These are phyloP conservation scores for Lichenostomus cassidix DNA, from an alignment of 2,113 vertebrate genomes.

Conservation along the genomic window DNA sequence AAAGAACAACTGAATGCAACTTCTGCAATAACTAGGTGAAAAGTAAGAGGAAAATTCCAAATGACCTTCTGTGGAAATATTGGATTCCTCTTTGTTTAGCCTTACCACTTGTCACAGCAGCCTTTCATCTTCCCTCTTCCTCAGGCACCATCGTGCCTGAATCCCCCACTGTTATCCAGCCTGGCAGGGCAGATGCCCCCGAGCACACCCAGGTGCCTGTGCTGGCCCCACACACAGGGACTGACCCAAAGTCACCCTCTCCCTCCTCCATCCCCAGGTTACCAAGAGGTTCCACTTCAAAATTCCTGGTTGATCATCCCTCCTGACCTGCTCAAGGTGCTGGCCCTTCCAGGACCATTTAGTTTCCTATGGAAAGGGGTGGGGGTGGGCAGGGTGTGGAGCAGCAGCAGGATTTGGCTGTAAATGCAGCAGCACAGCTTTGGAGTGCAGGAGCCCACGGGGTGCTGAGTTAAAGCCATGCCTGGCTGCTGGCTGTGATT, in stretches of 20 bases:
- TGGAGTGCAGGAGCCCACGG: neutral
- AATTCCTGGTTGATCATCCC: accelerated
- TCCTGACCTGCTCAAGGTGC: neutral
- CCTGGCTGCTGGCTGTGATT: neutral
- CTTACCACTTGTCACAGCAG: neutral
- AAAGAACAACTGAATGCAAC: neutral
- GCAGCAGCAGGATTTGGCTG: neutral
- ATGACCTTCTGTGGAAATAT: neutral
- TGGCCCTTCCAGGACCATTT: neutral
- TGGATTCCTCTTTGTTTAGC: neutral
- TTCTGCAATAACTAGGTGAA: neutral
- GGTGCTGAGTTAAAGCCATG: neutral
- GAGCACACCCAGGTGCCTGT: neutral
- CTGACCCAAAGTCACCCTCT: neutral
- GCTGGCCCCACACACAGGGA: neutral
- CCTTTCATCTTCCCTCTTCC: neutral
- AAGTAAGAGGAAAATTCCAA: neutral
- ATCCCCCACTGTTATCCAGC: neutral
- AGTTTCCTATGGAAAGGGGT: accelerated
- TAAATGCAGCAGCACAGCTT: neutral
- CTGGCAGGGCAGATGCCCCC: neutral
- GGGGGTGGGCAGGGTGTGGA: neutral
- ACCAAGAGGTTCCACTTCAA: neutral
- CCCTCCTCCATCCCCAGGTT: neutral
- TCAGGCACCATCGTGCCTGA: neutral